Evolutionary conservation across 2,888 invertebrate genomes (phyloP).

Genomic region (Coenonympha glycerion): DNA sequence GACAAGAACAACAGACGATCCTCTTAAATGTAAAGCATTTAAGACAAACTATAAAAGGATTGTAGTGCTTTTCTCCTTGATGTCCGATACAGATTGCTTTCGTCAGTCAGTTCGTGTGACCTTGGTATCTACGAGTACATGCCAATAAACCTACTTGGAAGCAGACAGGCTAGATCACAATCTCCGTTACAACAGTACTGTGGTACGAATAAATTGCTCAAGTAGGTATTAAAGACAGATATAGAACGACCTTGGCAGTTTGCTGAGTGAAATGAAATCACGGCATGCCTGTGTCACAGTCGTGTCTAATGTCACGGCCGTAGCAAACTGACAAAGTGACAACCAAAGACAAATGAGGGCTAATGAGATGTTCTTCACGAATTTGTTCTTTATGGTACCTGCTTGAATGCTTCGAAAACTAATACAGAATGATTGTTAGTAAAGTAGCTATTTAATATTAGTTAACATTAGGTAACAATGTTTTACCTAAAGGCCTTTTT

Average conservation of each 20-base stretch:
- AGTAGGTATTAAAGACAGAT: slow-evolving; percentile 27
- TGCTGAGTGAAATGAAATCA: slow-evolving; percentile 30
- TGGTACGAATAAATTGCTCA: slow-evolving; percentile 27
- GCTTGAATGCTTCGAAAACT: no score
- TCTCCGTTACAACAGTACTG: slow-evolving; percentile 23
- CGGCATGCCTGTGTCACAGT: slow-evolving; percentile 34
- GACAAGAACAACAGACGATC: no score
- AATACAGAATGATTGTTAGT: no score
- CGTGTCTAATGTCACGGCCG: slow-evolving; percentile 37
- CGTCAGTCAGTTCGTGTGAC: slow-evolving; percentile 23
- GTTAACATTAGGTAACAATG: no score
- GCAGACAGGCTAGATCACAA: slow-evolving; percentile 23
- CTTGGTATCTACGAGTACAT: slow-evolving; percentile 29
- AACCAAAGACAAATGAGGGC: no score
- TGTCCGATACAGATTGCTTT: slow-evolving; percentile 6
- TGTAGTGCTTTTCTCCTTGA: not conserved
- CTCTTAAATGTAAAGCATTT: no score
- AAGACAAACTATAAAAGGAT: no score
- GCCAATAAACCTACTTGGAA: slow-evolving; percentile 28
- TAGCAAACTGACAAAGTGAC: not conserved
- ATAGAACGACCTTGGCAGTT: slow-evolving; percentile 30
- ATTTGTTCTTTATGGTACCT: no score
- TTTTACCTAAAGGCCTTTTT: no score
- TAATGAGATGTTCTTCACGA: no score
- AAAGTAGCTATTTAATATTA: no score